Evolutionary conservation across 2,888 invertebrate species (phyloP).

Genomic region (Thecophora atra): DNA sequence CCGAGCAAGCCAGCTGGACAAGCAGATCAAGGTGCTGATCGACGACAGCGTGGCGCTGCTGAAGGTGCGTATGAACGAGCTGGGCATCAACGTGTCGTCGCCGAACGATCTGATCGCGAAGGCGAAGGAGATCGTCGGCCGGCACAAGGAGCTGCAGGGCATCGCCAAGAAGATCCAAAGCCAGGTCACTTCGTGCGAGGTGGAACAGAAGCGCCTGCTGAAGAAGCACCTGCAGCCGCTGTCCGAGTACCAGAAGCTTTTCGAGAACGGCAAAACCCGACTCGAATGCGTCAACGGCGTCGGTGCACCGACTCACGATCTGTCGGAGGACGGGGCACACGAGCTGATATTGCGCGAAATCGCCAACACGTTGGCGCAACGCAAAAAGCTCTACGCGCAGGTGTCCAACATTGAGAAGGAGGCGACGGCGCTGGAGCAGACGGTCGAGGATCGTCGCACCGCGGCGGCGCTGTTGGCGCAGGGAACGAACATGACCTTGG

Average conservation of each 20-base stretch:
- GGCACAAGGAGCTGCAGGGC: conserved; percentile 91
- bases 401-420: conserved; percentile 83
- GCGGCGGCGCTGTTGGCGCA: conserved; percentile 62
- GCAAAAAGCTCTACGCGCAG: conserved; percentile 85
- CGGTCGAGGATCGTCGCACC: conserved; percentile 73
- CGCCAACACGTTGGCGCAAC: conserved; percentile 81
- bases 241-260: conserved; percentile 69
- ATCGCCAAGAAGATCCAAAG: conserved; percentile 87
- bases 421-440: conserved; percentile 77
- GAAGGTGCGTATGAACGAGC: conserved; percentile 89
- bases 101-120: conserved; percentile 86
- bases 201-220: conserved; percentile 78
- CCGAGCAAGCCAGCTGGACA: conserved; percentile 88
- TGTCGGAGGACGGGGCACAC: conserved; percentile 77
- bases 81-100: conserved; percentile 87
- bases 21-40: conserved; percentile 90
- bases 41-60: conserved; percentile 90
- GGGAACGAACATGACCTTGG: conserved; percentile 61
- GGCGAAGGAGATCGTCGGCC: conserved; percentile 90
- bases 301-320: conserved; percentile 66
- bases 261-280: conserved; percentile 57
- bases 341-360: conserved; percentile 88
- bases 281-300: conserved; percentile 47
- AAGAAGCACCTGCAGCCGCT: conserved; percentile 80
- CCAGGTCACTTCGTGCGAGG: conserved; percentile 77